Percentiles rank a stretch among this genome's conserved stretches.
Evolutionary conservation across 2,113 vertebrate species (phyloP).

Genomic region (Cochlearius cochlearius): DNA sequence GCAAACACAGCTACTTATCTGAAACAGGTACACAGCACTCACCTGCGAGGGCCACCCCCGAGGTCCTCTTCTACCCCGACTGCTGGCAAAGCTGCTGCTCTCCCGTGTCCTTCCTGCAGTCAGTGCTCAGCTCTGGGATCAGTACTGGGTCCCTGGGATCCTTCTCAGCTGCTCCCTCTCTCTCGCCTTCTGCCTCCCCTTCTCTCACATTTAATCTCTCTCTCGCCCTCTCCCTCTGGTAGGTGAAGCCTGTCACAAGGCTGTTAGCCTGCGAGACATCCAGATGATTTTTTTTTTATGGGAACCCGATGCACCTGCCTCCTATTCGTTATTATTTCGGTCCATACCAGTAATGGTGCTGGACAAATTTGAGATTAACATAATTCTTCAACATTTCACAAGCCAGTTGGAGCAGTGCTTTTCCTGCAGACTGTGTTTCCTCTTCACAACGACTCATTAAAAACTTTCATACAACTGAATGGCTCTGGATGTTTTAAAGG

Average conservation of each 20-base stretch:
- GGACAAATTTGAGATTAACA: neutral
- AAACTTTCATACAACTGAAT: neutral
- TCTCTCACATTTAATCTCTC: neutral
- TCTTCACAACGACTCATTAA: neutral
- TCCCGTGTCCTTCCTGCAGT: neutral
- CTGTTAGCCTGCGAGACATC: conserved; percentile 33
- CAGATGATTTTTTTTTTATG: neutral
- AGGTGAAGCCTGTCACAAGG: conserved; percentile 47
- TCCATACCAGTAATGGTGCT: conserved; percentile 14
- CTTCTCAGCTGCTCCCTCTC: neutral
- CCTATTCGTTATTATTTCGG: conserved; percentile 24
- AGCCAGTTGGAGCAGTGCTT: neutral
- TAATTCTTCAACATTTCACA: conserved; percentile 5
- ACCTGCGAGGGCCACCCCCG: neutral
- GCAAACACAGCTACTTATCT: neutral
- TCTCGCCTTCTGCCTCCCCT: neutral
- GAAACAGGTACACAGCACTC: neutral
- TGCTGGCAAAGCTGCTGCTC: neutral
- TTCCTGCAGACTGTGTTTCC: conserved; percentile 6
- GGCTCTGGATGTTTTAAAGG: neutral
- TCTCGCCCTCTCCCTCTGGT: neutral
- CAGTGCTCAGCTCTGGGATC: neutral
- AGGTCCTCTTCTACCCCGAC: neutral
- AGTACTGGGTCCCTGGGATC: neutral
- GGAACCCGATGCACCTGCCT: conserved; percentile 12